Conservation (phyloP, 2,113 vertebrate genomes). For the Egretta garzetta region DNA sequence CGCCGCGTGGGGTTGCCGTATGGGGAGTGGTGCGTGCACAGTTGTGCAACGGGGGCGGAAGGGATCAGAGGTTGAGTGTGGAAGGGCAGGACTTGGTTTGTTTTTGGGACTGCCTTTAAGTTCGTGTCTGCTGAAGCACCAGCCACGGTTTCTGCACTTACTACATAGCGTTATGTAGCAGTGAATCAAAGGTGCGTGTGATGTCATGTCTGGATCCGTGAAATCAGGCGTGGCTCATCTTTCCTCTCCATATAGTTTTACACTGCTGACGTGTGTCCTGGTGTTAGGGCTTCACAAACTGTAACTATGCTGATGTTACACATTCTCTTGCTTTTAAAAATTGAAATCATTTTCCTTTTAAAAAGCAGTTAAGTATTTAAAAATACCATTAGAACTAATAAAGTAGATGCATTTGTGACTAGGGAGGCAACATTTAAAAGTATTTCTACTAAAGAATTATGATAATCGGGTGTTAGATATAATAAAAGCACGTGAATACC, state of each 20-base stretch:
- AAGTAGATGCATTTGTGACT: not conserved
- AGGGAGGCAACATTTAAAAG: not conserved
- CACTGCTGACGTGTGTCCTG: not conserved
- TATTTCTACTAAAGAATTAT: not conserved
- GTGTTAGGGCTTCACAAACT: not conserved
- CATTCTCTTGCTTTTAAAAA: not conserved
- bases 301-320: not conserved
- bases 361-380: not conserved
- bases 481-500: not conserved
- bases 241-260: not conserved
- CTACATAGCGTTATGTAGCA: not conserved
- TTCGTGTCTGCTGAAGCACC: not conserved
- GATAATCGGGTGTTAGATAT: not conserved
- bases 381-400: not conserved
- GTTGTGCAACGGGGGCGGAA: too few relatives aligned
- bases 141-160: not conserved
- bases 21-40: not conserved
- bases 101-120: not conserved
- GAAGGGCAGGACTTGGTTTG: not conserved
- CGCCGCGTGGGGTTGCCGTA: rapidly evolving
- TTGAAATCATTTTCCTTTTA: not conserved
- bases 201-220: not conserved
- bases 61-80: not conserved
- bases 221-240: not conserved
- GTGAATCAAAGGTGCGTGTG: not conserved